phyloP scores from a whole-genome alignment of 2,113 vertebrate species.

The Loxodonta africana region DNA sequence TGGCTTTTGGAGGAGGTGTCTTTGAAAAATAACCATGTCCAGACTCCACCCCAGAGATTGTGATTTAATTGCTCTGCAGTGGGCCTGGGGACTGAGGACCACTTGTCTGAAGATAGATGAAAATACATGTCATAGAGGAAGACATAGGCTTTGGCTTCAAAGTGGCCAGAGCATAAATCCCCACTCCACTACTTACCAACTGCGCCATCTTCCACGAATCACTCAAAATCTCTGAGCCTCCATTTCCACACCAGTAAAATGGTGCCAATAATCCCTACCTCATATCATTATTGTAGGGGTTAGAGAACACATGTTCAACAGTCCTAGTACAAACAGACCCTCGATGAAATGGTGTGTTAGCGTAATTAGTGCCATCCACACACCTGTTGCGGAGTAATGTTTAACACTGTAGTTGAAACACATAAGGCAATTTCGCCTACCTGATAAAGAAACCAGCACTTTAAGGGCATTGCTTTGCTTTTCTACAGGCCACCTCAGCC shows the following conservation, averaged over 20 bases:
- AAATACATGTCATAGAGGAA: neutral
- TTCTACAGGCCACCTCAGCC: neutral
- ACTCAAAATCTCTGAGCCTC: neutral
- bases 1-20: neutral
- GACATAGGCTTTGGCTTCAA: neutral
- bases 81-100: neutral
- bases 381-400: neutral
- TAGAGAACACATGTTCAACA: neutral
- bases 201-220: neutral
- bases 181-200: neutral
- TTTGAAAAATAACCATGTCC: neutral
- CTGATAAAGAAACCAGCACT: fast-evolving
- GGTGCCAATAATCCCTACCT: neutral
- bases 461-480: neutral
- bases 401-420: neutral
- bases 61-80: neutral
- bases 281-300: neutral
- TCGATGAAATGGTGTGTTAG: neutral
- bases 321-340: neutral
- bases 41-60: neutral
- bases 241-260: neutral
- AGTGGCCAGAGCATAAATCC: neutral
- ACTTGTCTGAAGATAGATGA: neutral
- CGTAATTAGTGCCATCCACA: neutral
- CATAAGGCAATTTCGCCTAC: neutral